Conservation (phyloP, 2,888 invertebrate genomes). For the Patella depressa region DNA sequence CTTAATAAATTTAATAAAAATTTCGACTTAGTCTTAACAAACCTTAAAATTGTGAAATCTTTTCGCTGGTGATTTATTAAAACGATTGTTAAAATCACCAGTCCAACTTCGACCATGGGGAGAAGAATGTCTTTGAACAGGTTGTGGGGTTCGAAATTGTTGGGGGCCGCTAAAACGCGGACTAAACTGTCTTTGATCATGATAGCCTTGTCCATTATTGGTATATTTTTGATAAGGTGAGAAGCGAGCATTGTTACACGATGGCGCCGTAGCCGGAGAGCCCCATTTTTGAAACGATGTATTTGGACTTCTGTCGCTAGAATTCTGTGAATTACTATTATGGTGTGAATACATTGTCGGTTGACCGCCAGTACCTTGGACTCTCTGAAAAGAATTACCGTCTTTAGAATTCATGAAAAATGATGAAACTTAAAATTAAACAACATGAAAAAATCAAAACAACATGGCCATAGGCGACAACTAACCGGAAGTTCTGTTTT, state of each 20-base stretch:
- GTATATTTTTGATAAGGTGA: constrained; percentile 11
- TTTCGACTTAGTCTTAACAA: not conserved
- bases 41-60: constrained; percentile 6
- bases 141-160: constrained; percentile 21
- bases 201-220: not conserved
- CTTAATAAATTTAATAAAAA: constrained; percentile 4
- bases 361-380: no score
- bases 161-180: constrained; percentile 7
- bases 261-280: not conserved
- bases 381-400: no score
- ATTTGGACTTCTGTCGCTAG: not conserved
- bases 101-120: constrained; percentile 8
- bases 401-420: no score
- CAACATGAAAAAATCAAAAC: no score
- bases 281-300: not conserved
- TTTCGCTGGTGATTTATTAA: not conserved
- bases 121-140: constrained; percentile 15
- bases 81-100: not conserved
- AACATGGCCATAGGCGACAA: no score
- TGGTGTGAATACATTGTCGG: no score
- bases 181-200: constrained; percentile 6
- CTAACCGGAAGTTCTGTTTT: no score
- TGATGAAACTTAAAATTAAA: no score
- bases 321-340: constrained; percentile 14
- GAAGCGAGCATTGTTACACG: constrained; percentile 5